Evolutionary conservation across 2,113 vertebrate species (phyloP), one percentile per base, ranked within the genome.

Genomic region (Acrocephalus kingi): DNA sequence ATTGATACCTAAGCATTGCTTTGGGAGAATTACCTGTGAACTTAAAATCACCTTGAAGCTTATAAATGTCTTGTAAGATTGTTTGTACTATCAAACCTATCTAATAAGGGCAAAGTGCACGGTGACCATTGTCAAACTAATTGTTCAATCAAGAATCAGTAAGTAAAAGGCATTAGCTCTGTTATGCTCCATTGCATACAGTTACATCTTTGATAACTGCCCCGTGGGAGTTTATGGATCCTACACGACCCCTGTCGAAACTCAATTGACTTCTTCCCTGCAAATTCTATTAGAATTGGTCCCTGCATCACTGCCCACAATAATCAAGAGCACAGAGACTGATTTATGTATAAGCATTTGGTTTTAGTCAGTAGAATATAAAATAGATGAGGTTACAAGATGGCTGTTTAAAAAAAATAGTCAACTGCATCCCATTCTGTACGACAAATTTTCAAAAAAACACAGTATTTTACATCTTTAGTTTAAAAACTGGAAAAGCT

Each of bases 211-310:
- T 82, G 90, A 84, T 85, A 97, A 96, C 80, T 59, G 61, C 46
- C 89, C 61, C 13, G 0, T 80, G 94, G 74, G 91, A 94, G 79
- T 84, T 94, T 79, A 96, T 72, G 90, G 79, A 94, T 89, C 80
- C 75, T 92, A 84, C 78, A 39, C 91, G 95, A 97, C 93, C 96
- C 81, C 83, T 95, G 88, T 90, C 48, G 0, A 96, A 96, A 94
- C 68, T 74, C 96, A 96, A 97, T 93, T 96, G 86, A 95, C 91
- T 94, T 87, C 77, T 86, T 96, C 41, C 66, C 81, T 72, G 78
- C 48, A 96, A 96, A 93, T 96, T 95, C 95, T 90, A 94, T 97
- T 96, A 96, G 84, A 96, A 93, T 37, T 61, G 83, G 90, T 89
- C 48, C 72, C 51, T 91, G 94, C 94, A 95, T 87, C 94, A 73